These are phyloP conservation scores for Baryphthengus martii DNA, from an alignment of 2,113 vertebrate genomes.

Conservation along the genomic window DNA sequence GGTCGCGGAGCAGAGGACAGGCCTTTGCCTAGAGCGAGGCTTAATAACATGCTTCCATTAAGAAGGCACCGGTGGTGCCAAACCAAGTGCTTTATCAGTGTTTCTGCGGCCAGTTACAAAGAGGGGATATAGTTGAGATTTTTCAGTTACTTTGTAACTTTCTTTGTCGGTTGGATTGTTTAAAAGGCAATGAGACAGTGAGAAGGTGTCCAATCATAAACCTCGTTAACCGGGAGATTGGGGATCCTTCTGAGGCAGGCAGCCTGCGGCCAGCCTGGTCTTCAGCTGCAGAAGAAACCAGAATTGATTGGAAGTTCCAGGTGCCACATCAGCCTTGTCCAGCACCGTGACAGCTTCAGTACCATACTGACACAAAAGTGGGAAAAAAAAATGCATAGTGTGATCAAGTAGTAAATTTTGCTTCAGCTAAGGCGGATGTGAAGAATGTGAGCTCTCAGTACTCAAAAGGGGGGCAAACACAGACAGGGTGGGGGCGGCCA, in stretches of 20 bases:
- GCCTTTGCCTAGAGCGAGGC: too few species aligned
- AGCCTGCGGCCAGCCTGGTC: too few species aligned
- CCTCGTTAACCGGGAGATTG: fast-evolving
- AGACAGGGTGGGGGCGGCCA: too few species aligned
- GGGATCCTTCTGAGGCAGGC: fast-evolving
- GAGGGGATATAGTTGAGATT: fast-evolving
- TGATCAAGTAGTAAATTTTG: too few species aligned
- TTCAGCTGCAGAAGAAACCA: fast-evolving
- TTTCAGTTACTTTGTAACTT: background rate
- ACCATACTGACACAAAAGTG: fast-evolving
- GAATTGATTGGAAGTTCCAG: fast-evolving
- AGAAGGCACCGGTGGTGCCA: fast-evolving
- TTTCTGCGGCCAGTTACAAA: background rate
- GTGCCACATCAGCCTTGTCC: background rate
- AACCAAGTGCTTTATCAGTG: fast-evolving
- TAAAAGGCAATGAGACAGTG: background rate
- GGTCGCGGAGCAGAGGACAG: too few species aligned
- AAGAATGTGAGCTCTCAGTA: too few species aligned
- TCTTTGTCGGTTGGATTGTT: background rate
- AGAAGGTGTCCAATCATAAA: background rate
- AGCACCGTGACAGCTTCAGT: background rate
- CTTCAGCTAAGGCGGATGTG: too few species aligned
- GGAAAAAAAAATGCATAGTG: too few species aligned
- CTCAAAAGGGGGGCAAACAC: too few species aligned
- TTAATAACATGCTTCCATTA: fast-evolving